These are phyloP conservation scores for Venustaconcha ellipsiformis DNA, from an alignment of 1,140 invertebrate species.

Conservation along the genomic window DNA sequence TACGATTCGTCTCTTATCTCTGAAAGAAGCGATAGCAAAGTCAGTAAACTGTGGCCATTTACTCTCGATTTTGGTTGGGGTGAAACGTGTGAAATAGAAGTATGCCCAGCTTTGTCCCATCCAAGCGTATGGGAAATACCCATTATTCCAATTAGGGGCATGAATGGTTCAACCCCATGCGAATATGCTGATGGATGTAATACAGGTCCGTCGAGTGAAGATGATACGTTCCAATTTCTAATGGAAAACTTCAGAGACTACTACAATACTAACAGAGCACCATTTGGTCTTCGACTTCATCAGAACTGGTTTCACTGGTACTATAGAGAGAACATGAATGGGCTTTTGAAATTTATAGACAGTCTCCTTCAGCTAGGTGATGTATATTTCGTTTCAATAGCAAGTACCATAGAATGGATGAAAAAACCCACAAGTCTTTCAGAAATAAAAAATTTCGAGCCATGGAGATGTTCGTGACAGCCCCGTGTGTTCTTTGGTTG, in stretches of 20 bases:
- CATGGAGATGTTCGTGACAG: constrained; percentile 32
- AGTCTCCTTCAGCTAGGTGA: constrained; percentile 33
- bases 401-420: constrained; percentile 42
- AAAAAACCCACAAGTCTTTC: constrained; percentile 33
- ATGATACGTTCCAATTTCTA: constrained; percentile 41
- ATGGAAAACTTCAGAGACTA: constrained; percentile 48
- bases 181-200: constrained; percentile 37
- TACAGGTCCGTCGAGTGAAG: constrained; percentile 5
- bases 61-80: constrained; percentile 45
- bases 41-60: constrained; percentile 42
- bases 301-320: constrained; percentile 53
- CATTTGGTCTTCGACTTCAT: constrained; percentile 48
- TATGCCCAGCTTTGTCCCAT: constrained; percentile 35
- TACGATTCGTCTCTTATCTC: constrained; percentile 47
- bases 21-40: not conserved
- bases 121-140: constrained; percentile 52
- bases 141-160: constrained; percentile 31
- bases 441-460: constrained; percentile 22
- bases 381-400: constrained; percentile 43
- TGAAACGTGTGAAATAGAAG: constrained; percentile 24
- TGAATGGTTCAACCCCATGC: constrained; percentile 21
- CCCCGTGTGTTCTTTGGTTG: too few species aligned
- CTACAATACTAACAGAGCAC: constrained; percentile 43
- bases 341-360: constrained; percentile 44
- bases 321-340: constrained; percentile 39